A percentile compares a stretch with the other conserved stretches of the same genome.
phyloP scores from a whole-genome alignment of 2,797 vertebrate species.

The Spinus olivaceus region DNA sequence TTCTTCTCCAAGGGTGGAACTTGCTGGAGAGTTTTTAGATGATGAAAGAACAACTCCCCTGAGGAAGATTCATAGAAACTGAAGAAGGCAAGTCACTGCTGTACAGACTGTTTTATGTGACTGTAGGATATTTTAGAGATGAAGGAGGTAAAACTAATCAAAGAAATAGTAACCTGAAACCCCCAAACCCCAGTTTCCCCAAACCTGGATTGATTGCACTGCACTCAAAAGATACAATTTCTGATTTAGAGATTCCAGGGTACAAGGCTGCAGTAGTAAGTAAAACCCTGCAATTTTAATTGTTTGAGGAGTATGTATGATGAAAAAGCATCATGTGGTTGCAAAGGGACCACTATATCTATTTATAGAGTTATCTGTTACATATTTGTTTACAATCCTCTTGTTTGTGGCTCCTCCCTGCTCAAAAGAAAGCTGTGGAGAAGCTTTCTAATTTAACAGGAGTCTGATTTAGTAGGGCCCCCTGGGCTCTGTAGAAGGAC shows the following conservation, averaged over 20 bases:
- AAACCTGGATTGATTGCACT: not conserved
- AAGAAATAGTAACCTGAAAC: not conserved
- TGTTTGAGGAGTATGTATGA: not conserved
- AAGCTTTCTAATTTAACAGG: not conserved
- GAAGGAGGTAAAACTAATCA: conserved; percentile 27
- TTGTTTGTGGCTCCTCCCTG: not conserved
- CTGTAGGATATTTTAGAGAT: conserved; percentile 32
- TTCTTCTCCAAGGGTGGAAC: not conserved
- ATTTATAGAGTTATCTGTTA: conserved; percentile 10
- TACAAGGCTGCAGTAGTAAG: not conserved
- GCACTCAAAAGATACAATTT: not conserved
- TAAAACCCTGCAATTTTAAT: not conserved
- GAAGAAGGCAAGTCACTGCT: not conserved
- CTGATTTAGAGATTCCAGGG: not conserved
- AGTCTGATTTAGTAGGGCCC: not conserved
- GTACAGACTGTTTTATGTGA: not conserved
- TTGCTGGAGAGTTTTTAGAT: not conserved
- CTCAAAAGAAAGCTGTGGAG: not conserved
- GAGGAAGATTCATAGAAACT: not conserved
- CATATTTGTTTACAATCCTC: not conserved
- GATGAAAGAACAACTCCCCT: not conserved
- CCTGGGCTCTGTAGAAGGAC: not conserved
- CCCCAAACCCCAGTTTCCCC: not conserved
- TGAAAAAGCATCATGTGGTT: not conserved
- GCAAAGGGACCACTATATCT: not conserved